These are phyloP conservation scores for Priocnemis perturbator DNA, from an alignment of 2,888 invertebrate species.

Conservation along the genomic window DNA sequence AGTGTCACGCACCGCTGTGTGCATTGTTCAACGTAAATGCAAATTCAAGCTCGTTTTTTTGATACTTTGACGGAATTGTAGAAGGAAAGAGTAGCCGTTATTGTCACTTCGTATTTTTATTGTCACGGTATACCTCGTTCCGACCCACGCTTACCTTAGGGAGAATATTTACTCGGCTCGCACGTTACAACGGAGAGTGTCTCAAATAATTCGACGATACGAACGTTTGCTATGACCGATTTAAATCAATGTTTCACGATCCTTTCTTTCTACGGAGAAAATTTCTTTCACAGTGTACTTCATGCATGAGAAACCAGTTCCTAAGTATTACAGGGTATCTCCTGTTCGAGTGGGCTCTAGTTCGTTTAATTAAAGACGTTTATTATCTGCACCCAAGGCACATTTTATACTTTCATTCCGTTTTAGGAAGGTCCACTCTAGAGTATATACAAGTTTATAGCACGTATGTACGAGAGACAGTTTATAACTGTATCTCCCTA, in stretches of 20 bases:
- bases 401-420: conserved; percentile 74
- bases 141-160: no score
- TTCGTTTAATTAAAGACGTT: conserved; percentile 56
- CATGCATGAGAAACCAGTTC: conserved; percentile 56
- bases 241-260: background rate
- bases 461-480: background rate
- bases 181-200: no score
- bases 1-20: no score
- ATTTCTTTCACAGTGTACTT: background rate
- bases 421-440: conserved; percentile 66
- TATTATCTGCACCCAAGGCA: conserved; percentile 73
- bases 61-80: no score
- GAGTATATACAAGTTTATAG: conserved; percentile 37
- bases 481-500: conserved; percentile 1
- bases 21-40: no score
- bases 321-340: conserved; percentile 58
- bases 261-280: background rate
- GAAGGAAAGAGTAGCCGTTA: no score
- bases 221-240: background rate
- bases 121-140: no score
- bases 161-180: no score
- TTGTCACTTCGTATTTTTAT: no score
- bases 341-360: conserved; percentile 54
- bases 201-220: background rate
- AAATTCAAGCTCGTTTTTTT: no score